Conservation (phyloP, 1,140 invertebrate species). For the Radopholus similis region DNA sequence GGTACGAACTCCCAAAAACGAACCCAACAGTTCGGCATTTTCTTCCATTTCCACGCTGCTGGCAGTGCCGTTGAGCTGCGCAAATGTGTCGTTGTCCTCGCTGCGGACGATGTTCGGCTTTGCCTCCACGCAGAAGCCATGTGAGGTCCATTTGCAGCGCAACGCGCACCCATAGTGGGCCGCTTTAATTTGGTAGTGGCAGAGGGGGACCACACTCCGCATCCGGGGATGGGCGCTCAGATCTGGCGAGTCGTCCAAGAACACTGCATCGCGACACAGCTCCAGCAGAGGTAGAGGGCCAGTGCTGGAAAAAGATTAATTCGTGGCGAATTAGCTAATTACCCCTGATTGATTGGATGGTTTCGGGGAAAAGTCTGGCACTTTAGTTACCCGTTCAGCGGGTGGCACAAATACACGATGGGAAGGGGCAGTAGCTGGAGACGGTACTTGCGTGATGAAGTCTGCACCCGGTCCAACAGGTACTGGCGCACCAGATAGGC, state of each 20-base stretch:
- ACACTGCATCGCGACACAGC: conserved; percentile 3
- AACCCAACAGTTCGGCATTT: neutral
- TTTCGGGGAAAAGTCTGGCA: neutral
- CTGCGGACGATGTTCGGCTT: no score
- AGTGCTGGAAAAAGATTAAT: neutral
- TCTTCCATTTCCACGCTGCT: neutral
- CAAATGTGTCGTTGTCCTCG: no score
- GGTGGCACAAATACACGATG: conserved; percentile 23
- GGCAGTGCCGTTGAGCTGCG: neutral
- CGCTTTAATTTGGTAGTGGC: conserved; percentile 8
- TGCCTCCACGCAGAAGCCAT: conserved; percentile 28
- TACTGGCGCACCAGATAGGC: conserved; percentile 23
- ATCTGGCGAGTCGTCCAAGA: neutral
- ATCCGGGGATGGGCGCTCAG: neutral
- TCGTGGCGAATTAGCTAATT: neutral
- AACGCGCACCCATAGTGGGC: conserved; percentile 28
- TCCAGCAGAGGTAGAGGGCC: neutral
- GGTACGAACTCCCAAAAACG: neutral
- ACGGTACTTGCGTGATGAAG: conserved; percentile 9
- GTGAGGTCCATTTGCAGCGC: conserved; percentile 36
- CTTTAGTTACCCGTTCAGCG: conserved; percentile 13
- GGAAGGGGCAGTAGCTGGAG: conserved; percentile 17
- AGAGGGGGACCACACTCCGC: conserved; percentile 10
- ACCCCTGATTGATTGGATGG: neutral
- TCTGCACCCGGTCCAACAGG: conserved; percentile 9